Evolutionary conservation across 2,113 vertebrate species (phyloP).

Genomic region (Theristicus caerulescens): DNA sequence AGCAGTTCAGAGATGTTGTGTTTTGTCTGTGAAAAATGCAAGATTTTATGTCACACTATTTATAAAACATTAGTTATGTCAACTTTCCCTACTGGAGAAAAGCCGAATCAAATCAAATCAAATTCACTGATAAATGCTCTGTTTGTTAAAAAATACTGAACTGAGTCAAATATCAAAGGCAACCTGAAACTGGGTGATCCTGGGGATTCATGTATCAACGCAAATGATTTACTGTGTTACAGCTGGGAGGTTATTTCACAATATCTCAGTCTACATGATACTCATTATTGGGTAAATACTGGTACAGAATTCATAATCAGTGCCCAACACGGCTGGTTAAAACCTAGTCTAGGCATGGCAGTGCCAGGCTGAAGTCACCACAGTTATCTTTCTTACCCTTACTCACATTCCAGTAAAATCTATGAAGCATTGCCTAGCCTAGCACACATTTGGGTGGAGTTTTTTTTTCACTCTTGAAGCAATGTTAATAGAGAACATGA

Average conservation of each 20-base stretch:
- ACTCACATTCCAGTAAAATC: neutral
- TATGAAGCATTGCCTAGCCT: neutral
- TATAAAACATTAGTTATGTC: neutral
- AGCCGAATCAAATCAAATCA: neutral
- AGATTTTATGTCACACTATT: neutral
- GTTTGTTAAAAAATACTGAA: neutral
- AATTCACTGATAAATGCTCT: neutral
- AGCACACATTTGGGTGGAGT: fast-evolving
- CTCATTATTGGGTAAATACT: fast-evolving
- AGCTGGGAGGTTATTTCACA: neutral
- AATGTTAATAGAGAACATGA: neutral
- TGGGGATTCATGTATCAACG: neutral
- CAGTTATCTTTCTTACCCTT: neutral
- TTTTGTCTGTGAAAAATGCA: neutral
- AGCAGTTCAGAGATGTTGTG: neutral
- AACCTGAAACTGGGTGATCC: neutral
- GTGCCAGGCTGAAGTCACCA: neutral
- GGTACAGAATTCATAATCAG: neutral
- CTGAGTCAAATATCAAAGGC: neutral
- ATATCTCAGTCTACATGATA: neutral
- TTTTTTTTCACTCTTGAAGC: neutral
- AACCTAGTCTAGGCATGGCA: neutral
- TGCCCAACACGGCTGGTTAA: neutral
- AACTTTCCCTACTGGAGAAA: neutral
- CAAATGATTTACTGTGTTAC: neutral